phyloP scores from a whole-genome alignment of 2,113 vertebrate species.

The Dasyurus viverrinus region DNA sequence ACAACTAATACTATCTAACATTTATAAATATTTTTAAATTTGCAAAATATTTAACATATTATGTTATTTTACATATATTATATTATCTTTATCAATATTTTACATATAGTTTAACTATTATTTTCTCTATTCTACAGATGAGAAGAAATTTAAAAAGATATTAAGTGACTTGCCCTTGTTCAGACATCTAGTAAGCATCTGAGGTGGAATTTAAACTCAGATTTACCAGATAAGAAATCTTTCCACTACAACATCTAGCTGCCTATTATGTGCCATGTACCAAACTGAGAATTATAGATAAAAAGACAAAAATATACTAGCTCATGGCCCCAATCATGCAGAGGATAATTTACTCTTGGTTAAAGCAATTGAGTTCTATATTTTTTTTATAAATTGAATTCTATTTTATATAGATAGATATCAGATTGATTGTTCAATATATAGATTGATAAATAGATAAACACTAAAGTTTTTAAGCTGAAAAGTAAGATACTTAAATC shows the following conservation, averaged over 20 bases:
- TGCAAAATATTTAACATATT: neutral
- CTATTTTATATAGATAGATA: too few relatives aligned
- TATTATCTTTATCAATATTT: too few relatives aligned
- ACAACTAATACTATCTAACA: neutral
- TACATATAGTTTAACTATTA: too few relatives aligned
- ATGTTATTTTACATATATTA: neutral
- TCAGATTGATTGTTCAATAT: too few relatives aligned
- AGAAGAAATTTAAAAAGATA: neutral
- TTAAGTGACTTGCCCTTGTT: neutral
- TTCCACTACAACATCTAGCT: neutral
- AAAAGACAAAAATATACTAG: neutral
- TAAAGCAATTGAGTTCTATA: neutral
- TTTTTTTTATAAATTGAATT: too few relatives aligned
- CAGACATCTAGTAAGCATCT: neutral
- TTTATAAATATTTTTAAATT: neutral
- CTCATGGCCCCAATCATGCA: neutral
- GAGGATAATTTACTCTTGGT: neutral
- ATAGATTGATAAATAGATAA: neutral
- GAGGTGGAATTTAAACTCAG: neutral
- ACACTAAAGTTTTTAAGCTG: neutral
- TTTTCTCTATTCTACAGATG: neutral
- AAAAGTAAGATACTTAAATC: neutral
- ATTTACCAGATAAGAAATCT: neutral
- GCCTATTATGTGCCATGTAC: neutral
- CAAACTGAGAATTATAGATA: neutral